Conservation (phyloP, 2,113 vertebrate species). For the Nymphicus hollandicus region DNA sequence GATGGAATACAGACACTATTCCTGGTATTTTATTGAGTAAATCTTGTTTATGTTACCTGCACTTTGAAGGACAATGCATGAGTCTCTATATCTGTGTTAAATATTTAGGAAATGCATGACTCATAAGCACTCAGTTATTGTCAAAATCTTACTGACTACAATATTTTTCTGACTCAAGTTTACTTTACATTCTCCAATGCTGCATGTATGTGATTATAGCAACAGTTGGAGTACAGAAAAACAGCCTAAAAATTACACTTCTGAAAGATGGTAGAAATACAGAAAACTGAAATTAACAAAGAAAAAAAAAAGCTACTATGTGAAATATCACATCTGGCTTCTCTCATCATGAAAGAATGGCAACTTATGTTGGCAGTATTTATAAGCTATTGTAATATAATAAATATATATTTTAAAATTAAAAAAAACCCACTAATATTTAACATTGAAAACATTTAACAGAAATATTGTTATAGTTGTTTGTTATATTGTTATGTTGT, state of each 20-base stretch:
- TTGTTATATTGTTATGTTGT: not conserved
- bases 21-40: not conserved
- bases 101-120: not conserved
- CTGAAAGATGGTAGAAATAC: not conserved
- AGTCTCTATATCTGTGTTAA: not conserved
- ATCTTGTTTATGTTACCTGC: not conserved
- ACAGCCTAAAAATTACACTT: not conserved
- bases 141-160: not conserved
- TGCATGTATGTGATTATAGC: fast-evolving
- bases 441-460: not conserved
- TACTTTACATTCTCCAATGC: not conserved
- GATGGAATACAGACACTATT: not conserved
- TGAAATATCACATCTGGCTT: not conserved
- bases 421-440: not conserved
- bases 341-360: not conserved
- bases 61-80: not conserved
- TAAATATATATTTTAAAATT: not conserved
- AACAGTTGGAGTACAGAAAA: not conserved
- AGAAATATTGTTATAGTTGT: not conserved
- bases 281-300: not conserved
- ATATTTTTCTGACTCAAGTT: not conserved
- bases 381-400: not conserved
- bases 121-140: not conserved
- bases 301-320: not conserved
- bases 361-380: not conserved